Conservation (phyloP, 2,797 vertebrate species). For the Lophotriccus pileatus region DNA sequence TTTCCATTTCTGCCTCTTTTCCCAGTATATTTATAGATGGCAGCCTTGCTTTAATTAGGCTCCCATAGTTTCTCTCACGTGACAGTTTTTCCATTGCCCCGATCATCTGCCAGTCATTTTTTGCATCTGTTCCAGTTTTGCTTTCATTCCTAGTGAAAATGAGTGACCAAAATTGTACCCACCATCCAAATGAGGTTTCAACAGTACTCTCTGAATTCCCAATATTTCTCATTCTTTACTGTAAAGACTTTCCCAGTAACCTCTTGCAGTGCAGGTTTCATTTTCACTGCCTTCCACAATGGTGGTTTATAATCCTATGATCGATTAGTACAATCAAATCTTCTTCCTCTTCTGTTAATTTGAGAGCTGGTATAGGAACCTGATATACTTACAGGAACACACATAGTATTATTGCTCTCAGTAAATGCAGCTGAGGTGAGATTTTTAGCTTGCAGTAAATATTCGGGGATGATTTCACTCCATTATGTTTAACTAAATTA, state of each 20-base stretch:
- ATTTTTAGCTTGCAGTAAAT: conserved; percentile 3
- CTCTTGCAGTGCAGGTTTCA: not conserved
- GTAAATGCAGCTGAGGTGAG: not conserved
- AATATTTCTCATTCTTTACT: not conserved
- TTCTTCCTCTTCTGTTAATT: conserved; percentile 30
- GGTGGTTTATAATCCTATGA: not conserved
- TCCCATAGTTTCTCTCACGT: not conserved
- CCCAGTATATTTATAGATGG: not conserved
- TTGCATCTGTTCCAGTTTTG: not conserved
- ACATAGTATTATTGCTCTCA: not conserved
- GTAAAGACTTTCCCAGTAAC: not conserved
- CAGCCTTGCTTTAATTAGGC: not conserved
- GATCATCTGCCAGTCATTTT: not conserved
- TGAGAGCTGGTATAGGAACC: not conserved
- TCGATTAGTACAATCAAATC: not conserved
- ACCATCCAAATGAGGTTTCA: not conserved
- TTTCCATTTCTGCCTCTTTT: not conserved
- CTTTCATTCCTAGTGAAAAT: not conserved
- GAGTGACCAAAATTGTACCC: not conserved
- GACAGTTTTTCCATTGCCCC: not conserved
- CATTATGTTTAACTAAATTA: conserved; percentile 20
- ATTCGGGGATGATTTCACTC: not conserved
- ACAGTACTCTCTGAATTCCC: not conserved
- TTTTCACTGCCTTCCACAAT: not conserved
- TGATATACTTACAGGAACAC: conserved; percentile 24